Conservation (phyloP, 2,113 vertebrate genomes). For the Tragelaphus imberbis region DNA sequence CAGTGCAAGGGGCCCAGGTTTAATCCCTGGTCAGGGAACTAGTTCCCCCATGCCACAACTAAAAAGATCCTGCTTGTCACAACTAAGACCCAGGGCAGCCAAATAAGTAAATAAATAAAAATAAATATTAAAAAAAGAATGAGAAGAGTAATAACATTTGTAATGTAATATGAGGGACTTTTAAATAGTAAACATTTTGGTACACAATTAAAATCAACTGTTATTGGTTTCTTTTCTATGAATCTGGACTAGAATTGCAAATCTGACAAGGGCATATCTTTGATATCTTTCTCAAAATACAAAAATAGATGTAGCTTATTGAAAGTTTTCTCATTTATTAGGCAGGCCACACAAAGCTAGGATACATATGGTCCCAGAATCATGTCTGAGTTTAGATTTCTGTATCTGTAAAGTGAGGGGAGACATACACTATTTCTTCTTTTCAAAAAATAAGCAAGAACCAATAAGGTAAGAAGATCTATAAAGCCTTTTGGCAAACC, state of each 20-base stretch:
- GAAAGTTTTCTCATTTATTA: not conserved
- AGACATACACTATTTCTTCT: not conserved
- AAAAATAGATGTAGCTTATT: not conserved
- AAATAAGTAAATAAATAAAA: not conserved
- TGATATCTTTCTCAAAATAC: conserved; percentile 22
- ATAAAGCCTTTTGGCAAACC: conserved; percentile 1
- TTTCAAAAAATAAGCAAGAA: conserved; percentile 19
- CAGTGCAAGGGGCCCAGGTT: not conserved
- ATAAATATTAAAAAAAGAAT: conserved; percentile 3
- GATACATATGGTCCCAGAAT: not conserved
- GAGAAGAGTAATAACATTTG: not conserved
- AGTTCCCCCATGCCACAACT: not conserved
- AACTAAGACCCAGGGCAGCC: not conserved
- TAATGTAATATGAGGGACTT: not conserved
- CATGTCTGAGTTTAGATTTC: not conserved
- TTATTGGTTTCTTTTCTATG: conserved; percentile 23
- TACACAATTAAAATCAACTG: not conserved
- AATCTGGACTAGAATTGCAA: not conserved
- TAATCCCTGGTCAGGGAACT: not conserved
- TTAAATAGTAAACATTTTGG: not conserved
- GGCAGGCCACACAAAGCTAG: not conserved
- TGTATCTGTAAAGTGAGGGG: not conserved
- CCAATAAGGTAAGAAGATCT: not conserved
- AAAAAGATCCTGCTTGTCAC: not conserved
- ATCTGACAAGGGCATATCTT: not conserved